These are phyloP conservation scores for Gryllus longicercus DNA, from an alignment of 2,888 invertebrate species.

Conservation along the genomic window DNA sequence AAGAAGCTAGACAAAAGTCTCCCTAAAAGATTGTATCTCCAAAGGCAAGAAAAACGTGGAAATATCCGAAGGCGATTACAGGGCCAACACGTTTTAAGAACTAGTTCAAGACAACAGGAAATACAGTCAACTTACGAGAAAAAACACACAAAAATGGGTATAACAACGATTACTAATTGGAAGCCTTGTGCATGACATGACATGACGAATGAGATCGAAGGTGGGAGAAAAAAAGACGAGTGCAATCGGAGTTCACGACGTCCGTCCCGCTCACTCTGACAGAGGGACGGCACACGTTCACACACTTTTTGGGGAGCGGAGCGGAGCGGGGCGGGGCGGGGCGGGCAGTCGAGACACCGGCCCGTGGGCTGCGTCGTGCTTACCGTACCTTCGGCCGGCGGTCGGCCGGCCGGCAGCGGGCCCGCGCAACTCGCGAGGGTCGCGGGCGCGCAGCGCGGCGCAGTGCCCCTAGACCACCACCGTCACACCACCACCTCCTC, in stretches of 20 bases:
- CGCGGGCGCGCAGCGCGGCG: background rate
- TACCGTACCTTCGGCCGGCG: conserved; percentile 5
- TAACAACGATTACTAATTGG: background rate
- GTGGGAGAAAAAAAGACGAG: background rate
- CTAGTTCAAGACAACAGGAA: background rate
- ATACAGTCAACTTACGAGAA: background rate
- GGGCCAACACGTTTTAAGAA: background rate
- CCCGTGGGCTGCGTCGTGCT: background rate
- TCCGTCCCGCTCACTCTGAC: background rate
- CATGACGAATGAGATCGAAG: conserved; percentile 1
- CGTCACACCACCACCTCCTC: background rate
- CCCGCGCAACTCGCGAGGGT: background rate
- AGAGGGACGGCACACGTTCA: background rate
- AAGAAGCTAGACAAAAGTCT: too few relatives aligned
- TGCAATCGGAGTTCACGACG: background rate
- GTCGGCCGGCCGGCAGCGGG: background rate
- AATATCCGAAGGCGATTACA: too few relatives aligned
- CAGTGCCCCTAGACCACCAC: background rate
- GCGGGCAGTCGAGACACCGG: background rate
- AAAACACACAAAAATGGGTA: background rate
- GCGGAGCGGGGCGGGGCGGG: background rate
- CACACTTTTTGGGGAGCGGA: background rate
- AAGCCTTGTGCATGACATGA: conserved; percentile 17
- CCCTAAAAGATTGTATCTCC: too few relatives aligned
- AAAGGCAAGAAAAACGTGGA: too few relatives aligned